phyloP scores from a whole-genome alignment of 2,888 invertebrate species.

The Busseola fusca region DNA sequence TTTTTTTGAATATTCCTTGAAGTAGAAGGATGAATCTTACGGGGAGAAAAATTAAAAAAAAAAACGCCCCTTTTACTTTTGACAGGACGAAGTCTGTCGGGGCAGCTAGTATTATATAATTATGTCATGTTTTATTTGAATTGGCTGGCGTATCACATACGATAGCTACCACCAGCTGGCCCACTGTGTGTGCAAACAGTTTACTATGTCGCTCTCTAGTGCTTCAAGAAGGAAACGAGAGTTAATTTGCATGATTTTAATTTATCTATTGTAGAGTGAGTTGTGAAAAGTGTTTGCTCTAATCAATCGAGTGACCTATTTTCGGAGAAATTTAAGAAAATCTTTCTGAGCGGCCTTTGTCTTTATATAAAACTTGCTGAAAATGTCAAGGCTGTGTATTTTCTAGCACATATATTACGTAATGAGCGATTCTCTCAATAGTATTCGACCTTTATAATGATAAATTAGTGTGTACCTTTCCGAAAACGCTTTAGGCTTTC shows the following conservation, averaged over 20 bases:
- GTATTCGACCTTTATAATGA: not conserved
- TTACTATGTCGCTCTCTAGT: constrained; percentile 17
- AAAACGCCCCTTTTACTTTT: no score
- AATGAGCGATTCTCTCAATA: no score
- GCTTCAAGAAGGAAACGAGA: not conserved
- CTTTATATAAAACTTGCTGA: constrained; percentile 2
- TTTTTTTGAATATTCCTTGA: no score
- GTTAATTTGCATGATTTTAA: not conserved
- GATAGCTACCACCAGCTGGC: no score
- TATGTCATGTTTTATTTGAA: constrained; percentile 18
- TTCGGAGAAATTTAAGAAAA: constrained; percentile 30
- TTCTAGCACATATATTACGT: constrained; percentile 5
- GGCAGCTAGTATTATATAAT: no score
- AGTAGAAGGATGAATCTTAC: no score
- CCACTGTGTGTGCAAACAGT: not conserved
- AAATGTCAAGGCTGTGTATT: constrained; percentile 7
- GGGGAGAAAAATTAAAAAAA: no score
- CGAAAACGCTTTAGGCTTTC: not conserved
- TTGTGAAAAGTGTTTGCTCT: not conserved
- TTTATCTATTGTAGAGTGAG: not conserved
- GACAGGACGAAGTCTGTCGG: no score
- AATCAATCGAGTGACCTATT: constrained; percentile 17
- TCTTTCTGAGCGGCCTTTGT: constrained; percentile 21
- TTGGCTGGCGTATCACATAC: constrained; percentile 20
- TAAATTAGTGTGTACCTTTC: no score